Evolutionary conservation across 2,797 vertebrate genomes (phyloP), one percentile per base, ranked within the genome.

Genomic region (Phataginus tricuspis): DNA sequence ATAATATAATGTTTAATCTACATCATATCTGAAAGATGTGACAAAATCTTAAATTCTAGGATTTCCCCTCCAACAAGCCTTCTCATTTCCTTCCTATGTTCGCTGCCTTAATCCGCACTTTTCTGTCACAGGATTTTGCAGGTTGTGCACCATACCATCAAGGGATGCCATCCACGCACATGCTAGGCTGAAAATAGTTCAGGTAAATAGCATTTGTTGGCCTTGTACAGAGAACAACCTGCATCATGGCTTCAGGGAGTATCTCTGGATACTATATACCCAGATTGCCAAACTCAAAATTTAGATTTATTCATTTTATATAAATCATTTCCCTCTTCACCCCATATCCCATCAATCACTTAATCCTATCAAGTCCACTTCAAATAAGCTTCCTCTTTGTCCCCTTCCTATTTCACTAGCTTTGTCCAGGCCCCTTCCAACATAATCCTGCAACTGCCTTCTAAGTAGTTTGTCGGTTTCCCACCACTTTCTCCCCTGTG

Each of bases 251-350:
- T 55, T 7, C 11, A 34, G 3, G 11, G 39, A 25, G 2, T 29
- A 53, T 6, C 18, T 27, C 34, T 49, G 1, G 34, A 25, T 27
- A 27, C 3, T n/a, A 21, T 63, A 31, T 11, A 29, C n/a, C 16
- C 4, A 75, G 31, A 61, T n/a, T 87, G 27, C 7, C 31, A 68
- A 51, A 15, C 23, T 84, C 42, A 63, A 63, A 89, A 77, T 2
- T 69, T 92, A 29, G 37, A 45, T 23, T 87, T 86, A 13, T 2
- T 94, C 23, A 71, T 69, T 94, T 95, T 18, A 78, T 29, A 61
- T 3, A 91, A 91, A 77, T 42, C 4, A 71, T 27, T 66, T 93
- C 7, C 34, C 0, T 75, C 55, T 64, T 94, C 11, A 55, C 4
- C 0, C 8, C 2, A 23, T 29, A 69, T 14, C n/a, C 61, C 49